Base-by-base conservation (phyloP, 2,797 vertebrate species). In the Sebastes flavidus region DNA sequence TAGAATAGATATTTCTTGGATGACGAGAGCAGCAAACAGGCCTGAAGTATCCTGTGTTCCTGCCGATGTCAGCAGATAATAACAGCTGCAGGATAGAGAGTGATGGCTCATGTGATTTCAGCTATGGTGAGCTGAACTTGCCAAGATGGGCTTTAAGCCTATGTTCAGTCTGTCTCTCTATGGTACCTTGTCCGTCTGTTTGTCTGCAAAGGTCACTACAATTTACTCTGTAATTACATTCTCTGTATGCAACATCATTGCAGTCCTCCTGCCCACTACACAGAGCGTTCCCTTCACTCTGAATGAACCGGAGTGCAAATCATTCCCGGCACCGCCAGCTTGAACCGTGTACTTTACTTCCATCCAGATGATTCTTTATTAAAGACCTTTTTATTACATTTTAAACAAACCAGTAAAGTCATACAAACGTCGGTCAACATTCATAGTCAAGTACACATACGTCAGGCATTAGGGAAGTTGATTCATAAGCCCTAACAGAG, bases 161-260 rank as follows among this genome's bases (percentile, higher is more conserved):
- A 3, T 58, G 27, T 30, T 56, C 20, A 62, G 12, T 72, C 38
- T 22, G 55, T 73, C 34, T 18, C 30, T 55, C 3, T 46, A 1
- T 27, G 6, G 13, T 36, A 29, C 16, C 42, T 46, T 16, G 42
- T 46, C 42, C 16, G 42, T 46, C 16, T 18, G 42, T 46, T 16
- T 46, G 42, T 18, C 42, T 46, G 42, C 42, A 46, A 46, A 46
- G 42, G 16, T 46, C 42, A 46, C 42, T 46, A 18, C 27, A 54
- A 18, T 77, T 80, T 18, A 22, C 62, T 67, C 83, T 87, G 71
- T 85, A 79, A 88, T 91, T 88, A 87, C 54, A 38, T 52, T 63
- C 58, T 59, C 25, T 71, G 55, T 27, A 14, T 65, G 58, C 61
- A 25, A 75, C 4, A 65, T 55, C 76, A 18, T 61, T 32, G 54